Base-by-base conservation (phyloP, 1,140 invertebrate genomes). In the Hylyphantes graminicola region DNA sequence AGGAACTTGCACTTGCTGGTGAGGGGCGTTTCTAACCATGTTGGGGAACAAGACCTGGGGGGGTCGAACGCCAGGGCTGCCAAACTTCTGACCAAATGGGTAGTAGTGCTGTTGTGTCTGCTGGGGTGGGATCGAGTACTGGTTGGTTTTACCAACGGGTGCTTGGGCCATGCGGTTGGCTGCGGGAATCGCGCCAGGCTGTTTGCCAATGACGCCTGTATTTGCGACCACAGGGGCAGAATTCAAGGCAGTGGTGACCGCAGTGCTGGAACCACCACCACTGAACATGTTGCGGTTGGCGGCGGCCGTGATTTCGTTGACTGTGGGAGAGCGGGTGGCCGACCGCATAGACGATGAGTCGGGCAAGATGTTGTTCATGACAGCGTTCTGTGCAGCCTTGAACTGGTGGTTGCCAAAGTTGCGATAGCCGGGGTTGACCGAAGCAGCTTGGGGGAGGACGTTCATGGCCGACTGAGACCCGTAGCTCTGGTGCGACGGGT, bases 391-490 rank as follows among this genome's bases (percentile, higher is more conserved):
- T 51, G 83, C 65, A 35, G 35, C 5, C 63, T 87, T 87, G 53
- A 74, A 85, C 17, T 86, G 83, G 67, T 86, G 86, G 65, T 54
- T 59, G 55, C 82, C 70, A 82, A 77, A 85, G 35, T 70, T 78
- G 8, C 82, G 83, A 59, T 74, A 87, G 57, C 79, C 84, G 7
- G 77, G 82, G 12, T 82, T 79, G 12, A 86, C 61, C 59, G 63
- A 53, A 55, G 87, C 86, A 54, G 84, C 72, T 50, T 77, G 86
- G 13, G 85, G 73, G 51, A 86, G 74, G 7, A 86, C 74, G 67
- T 82, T 85, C 48, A 86, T 51, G 63, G 86, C 63, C 11, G 86
- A 86, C 53, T 87, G 86, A 55, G 83, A 87, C 67, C 86, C 78
- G 77, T 79, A 87, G 53, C 81, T 76, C 65, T 86, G 87, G 61